Evolutionary conservation across 2,888 invertebrate genomes (phyloP), one percentile per base, ranked within the genome.

Genomic region (Volucella inflata): DNA sequence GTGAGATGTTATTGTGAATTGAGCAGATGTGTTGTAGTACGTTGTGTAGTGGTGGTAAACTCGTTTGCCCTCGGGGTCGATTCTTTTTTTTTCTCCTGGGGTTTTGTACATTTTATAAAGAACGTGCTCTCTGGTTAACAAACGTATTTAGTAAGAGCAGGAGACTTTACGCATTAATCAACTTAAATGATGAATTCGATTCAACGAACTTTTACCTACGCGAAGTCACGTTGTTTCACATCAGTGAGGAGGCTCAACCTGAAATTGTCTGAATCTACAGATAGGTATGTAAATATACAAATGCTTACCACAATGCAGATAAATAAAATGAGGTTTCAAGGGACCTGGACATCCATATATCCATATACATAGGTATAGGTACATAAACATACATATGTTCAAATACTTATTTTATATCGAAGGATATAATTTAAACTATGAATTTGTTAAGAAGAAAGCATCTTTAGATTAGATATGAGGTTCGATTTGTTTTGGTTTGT

Each of bases 21-120:
- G 84, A 75, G 84, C 84, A 84, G 84, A 79, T 84, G 84, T 75
- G 57, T 4, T 30, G 30, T 38, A 48, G 55, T 55, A 59, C 30
- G 30, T 3, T 12, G 12, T 53, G 30, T 30, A 38, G 30, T 59
- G 53, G 51, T 57, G 38, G 44, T 76, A 62, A 70, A 57, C 64
- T 76, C 48, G 65, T 76, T 57, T 48, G 8, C 44, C 42, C 36
- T 72, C 21, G 30, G 53, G 42, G 14, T 50, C 50, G 64, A 1
- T n/a, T 14, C 42, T 38, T 38, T 65, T 51, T 9, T 71, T 50
- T 46, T 14, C 12, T 44, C 46, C 4, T 30, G 40, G 21, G 21
- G 30, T 60, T 30, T 2, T 46, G 16, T 17, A 48, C 12, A 6
- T 10, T 21, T 51, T 14, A 6, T 21, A 51, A 53, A 30, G 62